Evolutionary conservation across 2,113 vertebrate genomes (phyloP), one percentile per base, ranked within the genome.

Genomic region (Sigmodon hispidus): DNA sequence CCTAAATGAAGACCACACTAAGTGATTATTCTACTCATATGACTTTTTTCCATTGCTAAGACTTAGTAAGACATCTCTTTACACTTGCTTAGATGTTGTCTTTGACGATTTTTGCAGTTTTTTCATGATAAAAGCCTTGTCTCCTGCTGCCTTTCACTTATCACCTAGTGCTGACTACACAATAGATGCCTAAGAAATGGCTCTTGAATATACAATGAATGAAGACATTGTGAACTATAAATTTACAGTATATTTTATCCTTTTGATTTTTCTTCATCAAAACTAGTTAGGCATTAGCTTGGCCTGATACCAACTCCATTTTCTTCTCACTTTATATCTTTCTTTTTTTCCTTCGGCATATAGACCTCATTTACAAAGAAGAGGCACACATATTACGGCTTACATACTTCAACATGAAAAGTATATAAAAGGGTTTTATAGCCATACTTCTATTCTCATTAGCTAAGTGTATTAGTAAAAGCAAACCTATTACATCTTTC

Each of bases 381-480:
- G 55, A 97, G 72, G 90, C 94, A 69, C 90, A 81, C 87, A 93
- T 89, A 79, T 75, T 96, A 93, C 89, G 16, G 0, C 96, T 97
- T 98, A 91, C 96, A 70, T 94, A 97, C 96, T 97, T 97, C 97
- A 97, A 96, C 97, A 96, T 96, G 95, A 97, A 97, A 96, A 98
- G 96, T 75, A 94, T 91, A 83, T 95, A 96, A 97, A 98, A 97
- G 79, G 84, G 84, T 76, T 98, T 98, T 98, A 98, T 91, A 97
- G 89, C 67, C 45, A 24, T 97, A 97, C 93, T 93, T 97, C 91
- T 98, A 90, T 97, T 98, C 98, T 97, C 83, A 89, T 98, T 98
- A 95, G 36, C 96, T 96, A 97, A 97, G 50, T 95, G 91, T 95
- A 97, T 98, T 98, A 98, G 96, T 95, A 97, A 98, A 95, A 98